phyloP scores from a whole-genome alignment of 2,113 vertebrate genomes.

The Thryonomys swinderianus region DNA sequence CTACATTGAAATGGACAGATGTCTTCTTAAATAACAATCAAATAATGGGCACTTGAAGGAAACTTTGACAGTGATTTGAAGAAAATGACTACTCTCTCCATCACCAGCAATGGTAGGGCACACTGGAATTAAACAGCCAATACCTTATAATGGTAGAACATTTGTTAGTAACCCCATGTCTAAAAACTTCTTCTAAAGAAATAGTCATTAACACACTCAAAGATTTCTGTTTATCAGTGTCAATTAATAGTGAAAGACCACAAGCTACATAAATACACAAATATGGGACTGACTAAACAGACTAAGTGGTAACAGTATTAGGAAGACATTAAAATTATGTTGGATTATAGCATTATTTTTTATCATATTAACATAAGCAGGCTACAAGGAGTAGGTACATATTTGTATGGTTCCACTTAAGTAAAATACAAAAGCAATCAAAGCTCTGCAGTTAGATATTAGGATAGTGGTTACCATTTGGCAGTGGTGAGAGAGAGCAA shows the following conservation, averaged over 20 bases:
- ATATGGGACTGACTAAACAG: not conserved
- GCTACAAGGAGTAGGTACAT: not conserved
- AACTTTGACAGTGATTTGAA: not conserved
- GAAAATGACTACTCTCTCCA: not conserved
- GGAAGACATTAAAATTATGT: not conserved
- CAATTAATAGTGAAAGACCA: not conserved
- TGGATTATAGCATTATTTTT: not conserved
- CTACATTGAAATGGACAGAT: not conserved
- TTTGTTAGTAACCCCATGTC: not conserved
- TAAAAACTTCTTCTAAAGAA: constrained; percentile 36
- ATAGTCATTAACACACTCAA: not conserved
- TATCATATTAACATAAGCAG: not conserved
- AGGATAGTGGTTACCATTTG: not conserved
- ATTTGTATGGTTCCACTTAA: not conserved
- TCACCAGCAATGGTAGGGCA: not conserved
- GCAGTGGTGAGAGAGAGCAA: not conserved
- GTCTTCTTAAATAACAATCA: not conserved
- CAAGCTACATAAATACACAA: not conserved
- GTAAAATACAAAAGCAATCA: not conserved
- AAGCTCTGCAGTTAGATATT: not conserved
- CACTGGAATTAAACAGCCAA: not conserved
- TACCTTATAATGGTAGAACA: not conserved
- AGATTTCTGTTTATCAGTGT: not conserved
- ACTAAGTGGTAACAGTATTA: not conserved
- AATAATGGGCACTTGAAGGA: not conserved